Base-by-base conservation (phyloP, 1,140 invertebrate species). In the Drosophila serrata region DNA sequence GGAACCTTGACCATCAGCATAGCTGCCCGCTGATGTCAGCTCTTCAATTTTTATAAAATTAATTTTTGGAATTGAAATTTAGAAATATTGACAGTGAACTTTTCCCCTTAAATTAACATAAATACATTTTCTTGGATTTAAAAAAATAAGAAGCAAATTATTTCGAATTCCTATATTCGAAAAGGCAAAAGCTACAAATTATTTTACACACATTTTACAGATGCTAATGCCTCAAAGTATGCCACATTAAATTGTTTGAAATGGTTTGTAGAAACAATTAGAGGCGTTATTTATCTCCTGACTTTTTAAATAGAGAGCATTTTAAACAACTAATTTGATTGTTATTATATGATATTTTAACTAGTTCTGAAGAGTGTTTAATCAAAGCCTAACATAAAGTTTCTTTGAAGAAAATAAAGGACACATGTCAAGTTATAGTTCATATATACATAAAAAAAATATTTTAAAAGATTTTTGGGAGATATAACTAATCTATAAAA, bases 1-100 rank as follows among this genome's bases (percentile, higher is more conserved):
- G 48, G 51, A 88, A 73, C 84, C 84, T 87, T 87, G 84, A 88
- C 84, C 84, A 90, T 60, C 74, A 68, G 70, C 79, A 90, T 79
- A 56, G 69, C 67, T 75, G 73, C 78, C 59, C 49, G 64, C 82
- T 88, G 80, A 90, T 90, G 81, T 90, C 85, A 90, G 82, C 88
- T n/a, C 24, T 67, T 43, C 17, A 24, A 43, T 60, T 51, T 60
- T 24, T 68, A 53, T 22, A 17, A 19, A 31, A 76, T 76, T 19
- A 4, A 22, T 9, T 15, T 22, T 53, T 53, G 31, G 19, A 35
- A 53, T 5, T 35, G 7, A 17, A 12, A 15, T 19, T 24, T 3
- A 13, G 43, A 4, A 11, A 53, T 15, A 15, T 22, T 11, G 29
- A 22, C 17, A 19, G 12, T 22, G 12, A 22, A 22, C 7, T 35